Evolutionary conservation across 2,888 invertebrate species (phyloP).

Genomic region (Caenorhabditis sulstoni): DNA sequence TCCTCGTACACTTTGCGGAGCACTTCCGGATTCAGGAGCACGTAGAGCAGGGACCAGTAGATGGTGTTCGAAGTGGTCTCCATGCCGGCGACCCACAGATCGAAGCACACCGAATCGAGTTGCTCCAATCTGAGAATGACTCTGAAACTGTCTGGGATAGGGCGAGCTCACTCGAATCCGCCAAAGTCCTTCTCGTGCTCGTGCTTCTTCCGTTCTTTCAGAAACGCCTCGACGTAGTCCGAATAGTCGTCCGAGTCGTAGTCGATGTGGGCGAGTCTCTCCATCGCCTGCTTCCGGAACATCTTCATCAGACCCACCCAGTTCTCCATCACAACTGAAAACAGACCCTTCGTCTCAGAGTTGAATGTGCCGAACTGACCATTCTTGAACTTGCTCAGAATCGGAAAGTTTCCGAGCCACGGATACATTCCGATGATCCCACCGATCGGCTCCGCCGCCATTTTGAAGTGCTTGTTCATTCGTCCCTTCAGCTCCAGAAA

Average conservation of each 20-base stretch:
- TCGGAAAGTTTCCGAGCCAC: constrained; percentile 45
- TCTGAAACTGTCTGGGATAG: neutral
- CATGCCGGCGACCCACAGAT: constrained; percentile 70
- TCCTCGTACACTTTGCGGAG: constrained; percentile 57
- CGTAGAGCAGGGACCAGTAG: constrained; percentile 63
- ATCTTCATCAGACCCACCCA: constrained; percentile 41
- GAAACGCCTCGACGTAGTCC: constrained; percentile 64
- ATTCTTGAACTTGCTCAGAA: constrained; percentile 30
- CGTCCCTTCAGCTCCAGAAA: constrained; percentile 42
- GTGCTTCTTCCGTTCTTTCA: constrained; percentile 62
- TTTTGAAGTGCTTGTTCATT: constrained; percentile 53
- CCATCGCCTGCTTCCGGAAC: constrained; percentile 54
- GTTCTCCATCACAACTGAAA: constrained; percentile 50
- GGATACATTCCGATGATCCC: constrained; percentile 56
- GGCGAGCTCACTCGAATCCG: constrained; percentile 47
- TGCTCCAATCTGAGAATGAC: constrained; percentile 46
- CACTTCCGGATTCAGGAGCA: constrained; percentile 57
- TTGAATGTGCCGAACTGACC: constrained; percentile 18
- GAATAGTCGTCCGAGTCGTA: constrained; percentile 61
- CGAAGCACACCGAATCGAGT: constrained; percentile 59
- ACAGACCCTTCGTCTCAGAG: neutral
- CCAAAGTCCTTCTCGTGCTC: constrained; percentile 54
- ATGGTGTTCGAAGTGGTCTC: constrained; percentile 69
- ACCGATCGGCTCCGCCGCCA: constrained; percentile 54
- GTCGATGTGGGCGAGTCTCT: constrained; percentile 51